Conservation (phyloP, 2,888 invertebrate genomes). For the Agrotis ipsilon region DNA sequence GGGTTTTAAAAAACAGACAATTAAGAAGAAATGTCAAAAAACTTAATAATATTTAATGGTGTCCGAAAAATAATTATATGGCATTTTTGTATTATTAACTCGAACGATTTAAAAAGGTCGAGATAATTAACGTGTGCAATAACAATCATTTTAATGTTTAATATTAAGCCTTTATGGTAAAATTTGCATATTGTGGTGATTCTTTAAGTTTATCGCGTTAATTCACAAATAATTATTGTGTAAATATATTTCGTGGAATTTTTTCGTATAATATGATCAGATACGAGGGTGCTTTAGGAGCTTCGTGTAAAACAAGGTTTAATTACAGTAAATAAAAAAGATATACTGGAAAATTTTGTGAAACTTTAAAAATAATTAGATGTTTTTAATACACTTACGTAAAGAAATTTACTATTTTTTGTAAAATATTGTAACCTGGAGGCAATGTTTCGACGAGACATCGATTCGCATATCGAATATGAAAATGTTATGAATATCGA, state of each 20-base stretch:
- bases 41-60: conserved; percentile 75
- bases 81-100: conserved; percentile 81
- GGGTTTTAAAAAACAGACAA: conserved; percentile 69
- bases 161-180: conserved; percentile 77
- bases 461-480: conserved; percentile 18
- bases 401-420: not conserved
- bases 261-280: conserved; percentile 64
- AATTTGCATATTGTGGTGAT: conserved; percentile 79
- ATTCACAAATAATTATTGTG: conserved; percentile 75
- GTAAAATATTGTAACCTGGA: not conserved
- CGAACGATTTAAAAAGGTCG: conserved; percentile 82
- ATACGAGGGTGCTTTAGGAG: conserved; percentile 51
- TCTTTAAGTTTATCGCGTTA: conserved; percentile 76
- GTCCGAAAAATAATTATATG: conserved; percentile 81
- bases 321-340: conserved; percentile 53
- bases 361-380: conserved; percentile 5
- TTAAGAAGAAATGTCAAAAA: conserved; percentile 75
- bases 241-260: conserved; percentile 69
- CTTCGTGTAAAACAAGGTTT: conserved; percentile 49
- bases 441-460: conserved; percentile 10
- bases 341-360: conserved; percentile 13
- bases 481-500: conserved; percentile 29
- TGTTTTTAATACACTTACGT: not conserved
- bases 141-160: conserved; percentile 81
- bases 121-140: conserved; percentile 86